phyloP scores from a whole-genome alignment of 2,797 vertebrate species.

The Allobates femoralis region DNA sequence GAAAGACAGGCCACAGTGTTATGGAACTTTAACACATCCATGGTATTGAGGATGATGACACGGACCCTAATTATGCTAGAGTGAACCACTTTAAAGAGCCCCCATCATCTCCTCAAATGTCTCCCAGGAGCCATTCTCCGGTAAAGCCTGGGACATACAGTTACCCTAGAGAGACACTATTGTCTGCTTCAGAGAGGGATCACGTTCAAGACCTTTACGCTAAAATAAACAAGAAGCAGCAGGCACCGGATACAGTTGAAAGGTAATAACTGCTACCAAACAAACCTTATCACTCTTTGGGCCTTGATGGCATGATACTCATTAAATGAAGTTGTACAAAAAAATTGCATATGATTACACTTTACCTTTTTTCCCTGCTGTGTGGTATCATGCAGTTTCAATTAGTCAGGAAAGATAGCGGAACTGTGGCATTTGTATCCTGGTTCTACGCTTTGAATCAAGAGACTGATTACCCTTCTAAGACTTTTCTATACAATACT shows the following conservation, averaged over 20 bases:
- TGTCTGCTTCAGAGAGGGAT: constrained; percentile 79
- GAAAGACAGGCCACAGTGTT: constrained; percentile 79
- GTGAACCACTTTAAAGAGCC: constrained; percentile 89
- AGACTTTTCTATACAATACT: constrained; percentile 80
- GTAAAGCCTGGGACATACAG: constrained; percentile 68
- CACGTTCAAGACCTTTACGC: constrained; percentile 89
- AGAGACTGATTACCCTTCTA: constrained; percentile 82
- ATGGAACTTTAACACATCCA: constrained; percentile 70
- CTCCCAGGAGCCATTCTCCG: constrained; percentile 73
- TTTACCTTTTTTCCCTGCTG: constrained; percentile 78
- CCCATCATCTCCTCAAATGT: constrained; percentile 68
- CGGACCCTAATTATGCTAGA: constrained; percentile 93
- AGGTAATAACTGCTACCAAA: constrained; percentile 77
- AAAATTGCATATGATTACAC: constrained; percentile 75
- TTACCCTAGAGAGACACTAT: constrained; percentile 74
- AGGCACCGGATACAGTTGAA: constrained; percentile 77
- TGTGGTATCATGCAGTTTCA: constrained; percentile 78
- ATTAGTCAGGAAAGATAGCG: constrained; percentile 76
- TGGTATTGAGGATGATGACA: constrained; percentile 90
- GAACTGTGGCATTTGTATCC: constrained; percentile 81
- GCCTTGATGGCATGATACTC: constrained; percentile 62
- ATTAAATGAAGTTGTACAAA: constrained; percentile 73
- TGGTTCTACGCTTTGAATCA: constrained; percentile 77
- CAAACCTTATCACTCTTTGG: constrained; percentile 41
- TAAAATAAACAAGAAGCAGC: constrained; percentile 91